Evolutionary conservation across 64 coral and sea anemone species (phyloP), one percentile per base, ranked within the genome.

Genomic region (Porites lutea): DNA sequence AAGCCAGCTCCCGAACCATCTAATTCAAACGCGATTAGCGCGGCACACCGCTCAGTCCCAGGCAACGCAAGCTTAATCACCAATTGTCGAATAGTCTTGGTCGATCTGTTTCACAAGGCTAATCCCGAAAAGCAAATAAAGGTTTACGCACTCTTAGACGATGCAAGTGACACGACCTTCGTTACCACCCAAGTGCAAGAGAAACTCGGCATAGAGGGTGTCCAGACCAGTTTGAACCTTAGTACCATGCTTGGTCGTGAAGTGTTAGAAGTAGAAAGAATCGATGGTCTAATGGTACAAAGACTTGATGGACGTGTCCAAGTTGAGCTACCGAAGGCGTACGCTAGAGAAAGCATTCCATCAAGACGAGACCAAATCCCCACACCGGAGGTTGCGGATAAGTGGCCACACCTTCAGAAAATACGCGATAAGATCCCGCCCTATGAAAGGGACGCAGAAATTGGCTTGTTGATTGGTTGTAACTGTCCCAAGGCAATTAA

Each of bases 281-380:
- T 88, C 12, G 52, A 93, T 48, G 92, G 92, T 48, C 52, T 93
- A 12, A 54, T 93, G 48, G 92, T 66, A 48, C 55, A 93, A 18
- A 20, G 86, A 10, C 52, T 72, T 4, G 86, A 93, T 52, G 82
- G 58, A 64, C 14, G 77, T 7, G 52, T 67, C 9, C 14, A 93
- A 16, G 77, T 93, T 47, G 75, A 82, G 8, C 43, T 93, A 10
- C 92, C 92, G 8, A 93, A 75, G 76, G 52, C 75, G 8, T 93
- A 88, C 53, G 63, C 76, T 1, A 87, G 82, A 65, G 58, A 44
- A 23, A 54, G 19, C 52, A 96, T 96, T 11, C 95, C 87, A 0
- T 93, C 87, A 6, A 86, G 87, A 59, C 48, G 52, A 22, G 88
- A 93, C 55, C 90, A 96, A 21, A 93, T 96, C 11, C 48, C 74